Evolutionary conservation across 2,113 vertebrate species (phyloP).

Genomic region (Toxotes chatareus): DNA sequence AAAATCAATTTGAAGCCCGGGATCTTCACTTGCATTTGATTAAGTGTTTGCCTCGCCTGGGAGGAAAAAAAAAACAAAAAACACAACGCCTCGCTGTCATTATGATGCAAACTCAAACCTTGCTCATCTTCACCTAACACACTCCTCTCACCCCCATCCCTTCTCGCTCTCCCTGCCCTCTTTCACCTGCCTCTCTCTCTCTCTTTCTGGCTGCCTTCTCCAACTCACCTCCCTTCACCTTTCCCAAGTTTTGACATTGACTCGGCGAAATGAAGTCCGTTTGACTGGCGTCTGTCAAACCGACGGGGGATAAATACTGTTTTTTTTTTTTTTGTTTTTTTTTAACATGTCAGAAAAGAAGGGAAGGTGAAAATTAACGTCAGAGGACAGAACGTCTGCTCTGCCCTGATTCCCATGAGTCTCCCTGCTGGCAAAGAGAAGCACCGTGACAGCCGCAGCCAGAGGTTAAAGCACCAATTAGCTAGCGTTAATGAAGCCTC

Average conservation of each 20-base stretch:
- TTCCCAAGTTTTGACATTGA: slow-evolving; percentile 16
- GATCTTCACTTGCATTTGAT: slow-evolving; percentile 55
- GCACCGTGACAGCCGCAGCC: slow-evolving; percentile 59
- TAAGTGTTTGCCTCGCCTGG: slow-evolving; percentile 28
- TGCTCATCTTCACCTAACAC: neutral
- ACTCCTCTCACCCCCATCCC: neutral
- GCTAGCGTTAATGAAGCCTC: slow-evolving; percentile 74
- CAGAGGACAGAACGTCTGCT: slow-evolving; percentile 51
- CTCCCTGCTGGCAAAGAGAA: slow-evolving; percentile 60
- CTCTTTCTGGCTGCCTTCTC: neutral
- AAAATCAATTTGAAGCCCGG: slow-evolving; percentile 55
- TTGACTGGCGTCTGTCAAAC: slow-evolving; percentile 49
- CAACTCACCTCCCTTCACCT: slow-evolving; percentile 26
- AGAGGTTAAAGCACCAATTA: slow-evolving; percentile 81
- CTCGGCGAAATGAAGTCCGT: slow-evolving; percentile 30
- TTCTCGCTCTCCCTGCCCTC: neutral
- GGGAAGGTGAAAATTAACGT: slow-evolving; percentile 45
- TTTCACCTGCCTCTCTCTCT: neutral
- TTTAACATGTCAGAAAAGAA: neutral
- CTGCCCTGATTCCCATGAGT: slow-evolving; percentile 53
- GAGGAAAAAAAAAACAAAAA: slow-evolving; percentile 3
- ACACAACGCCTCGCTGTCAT: slow-evolving; percentile 15
- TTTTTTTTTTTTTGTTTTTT: slow-evolving; percentile 1
- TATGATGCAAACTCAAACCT: slow-evolving; percentile 49
- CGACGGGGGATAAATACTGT: slow-evolving; percentile 2